A percentile compares a stretch with the other conserved stretches of the same genome.
Evolutionary conservation across 2,797 vertebrate genomes (phyloP).

Genomic region (Fistularia commersonii): DNA sequence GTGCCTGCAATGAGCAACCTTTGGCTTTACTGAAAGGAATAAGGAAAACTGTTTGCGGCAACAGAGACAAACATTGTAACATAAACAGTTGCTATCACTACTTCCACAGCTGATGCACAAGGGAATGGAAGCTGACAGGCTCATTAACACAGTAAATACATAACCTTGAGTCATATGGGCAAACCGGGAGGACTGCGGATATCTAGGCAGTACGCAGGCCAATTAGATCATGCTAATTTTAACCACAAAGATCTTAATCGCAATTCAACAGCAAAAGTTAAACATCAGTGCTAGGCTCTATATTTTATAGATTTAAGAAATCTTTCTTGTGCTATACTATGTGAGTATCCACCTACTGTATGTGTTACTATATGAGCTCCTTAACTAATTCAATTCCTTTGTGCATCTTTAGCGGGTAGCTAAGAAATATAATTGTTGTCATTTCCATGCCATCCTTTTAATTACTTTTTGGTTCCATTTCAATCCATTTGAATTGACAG

Average conservation of each 20-base stretch:
- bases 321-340: neutral
- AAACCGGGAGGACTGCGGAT: constrained; percentile 68
- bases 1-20: neutral
- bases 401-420: constrained; percentile 70
- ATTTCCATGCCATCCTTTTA: constrained; percentile 76
- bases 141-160: constrained; percentile 71
- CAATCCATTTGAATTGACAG: constrained; percentile 80
- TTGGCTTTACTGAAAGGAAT: neutral
- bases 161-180: constrained; percentile 70
- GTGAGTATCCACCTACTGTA: constrained; percentile 52
- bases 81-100: constrained; percentile 25
- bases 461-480: constrained; percentile 84
- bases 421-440: constrained; percentile 80
- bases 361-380: constrained; percentile 49
- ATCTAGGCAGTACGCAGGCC: constrained; percentile 56
- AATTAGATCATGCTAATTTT: constrained; percentile 76
- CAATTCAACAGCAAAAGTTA: constrained; percentile 55
- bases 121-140: constrained; percentile 61
- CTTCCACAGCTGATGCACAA: constrained; percentile 33
- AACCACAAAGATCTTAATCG: constrained; percentile 56
- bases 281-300: constrained; percentile 43
- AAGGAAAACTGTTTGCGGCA: neutral
- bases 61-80: neutral
- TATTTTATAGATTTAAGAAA: constrained; percentile 10
- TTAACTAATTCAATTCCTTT: constrained; percentile 76